Conservation (phyloP, 53 echinoderm and acorn worm genomes). For the Antedon mediterranea region DNA sequence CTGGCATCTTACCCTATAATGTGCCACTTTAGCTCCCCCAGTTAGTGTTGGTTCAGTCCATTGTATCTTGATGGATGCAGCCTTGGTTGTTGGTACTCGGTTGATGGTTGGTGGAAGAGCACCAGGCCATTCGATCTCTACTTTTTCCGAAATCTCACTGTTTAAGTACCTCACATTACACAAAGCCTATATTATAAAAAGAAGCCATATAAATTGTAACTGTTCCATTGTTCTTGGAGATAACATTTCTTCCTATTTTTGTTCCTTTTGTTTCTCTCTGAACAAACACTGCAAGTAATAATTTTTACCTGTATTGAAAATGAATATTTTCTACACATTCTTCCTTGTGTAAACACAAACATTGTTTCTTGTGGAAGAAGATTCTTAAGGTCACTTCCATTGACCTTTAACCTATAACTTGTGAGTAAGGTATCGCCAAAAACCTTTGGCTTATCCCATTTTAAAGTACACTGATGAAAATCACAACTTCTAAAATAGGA, state of each 20-base stretch:
- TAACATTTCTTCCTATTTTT: too few relatives aligned
- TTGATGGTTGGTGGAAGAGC: constrained; percentile 51
- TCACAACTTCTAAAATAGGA: constrained; percentile 20
- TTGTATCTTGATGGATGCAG: constrained; percentile 45
- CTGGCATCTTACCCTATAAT: constrained; percentile 37
- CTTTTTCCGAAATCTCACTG: constrained; percentile 53
- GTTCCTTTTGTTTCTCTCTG: too few relatives aligned
- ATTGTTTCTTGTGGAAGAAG: constrained; percentile 32
- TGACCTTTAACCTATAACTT: constrained; percentile 45
- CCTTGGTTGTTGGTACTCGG: constrained; percentile 38
- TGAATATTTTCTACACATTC: constrained; percentile 54
- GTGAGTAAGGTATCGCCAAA: constrained; percentile 50
- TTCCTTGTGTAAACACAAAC: constrained; percentile 50
- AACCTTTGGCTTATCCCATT: constrained; percentile 54
- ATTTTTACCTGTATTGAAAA: constrained; percentile 60
- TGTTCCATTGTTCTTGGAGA: too few relatives aligned
- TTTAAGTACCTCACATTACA: constrained; percentile 39
- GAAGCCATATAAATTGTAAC: too few relatives aligned
- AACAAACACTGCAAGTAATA: too few relatives aligned
- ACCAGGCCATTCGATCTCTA: constrained; percentile 67
- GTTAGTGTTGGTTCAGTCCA: constrained; percentile 54
- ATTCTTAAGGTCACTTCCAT: constrained; percentile 36
- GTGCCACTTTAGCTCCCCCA: constrained; percentile 52
- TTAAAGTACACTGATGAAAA: constrained; percentile 47
- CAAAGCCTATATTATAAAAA: constrained; percentile 31